Percentiles rank a stretch among this genome's conserved stretches.
These are phyloP conservation scores for Montipora foliosa DNA, from an alignment of 64 coral and sea anemone species.

Conservation along the genomic window DNA sequence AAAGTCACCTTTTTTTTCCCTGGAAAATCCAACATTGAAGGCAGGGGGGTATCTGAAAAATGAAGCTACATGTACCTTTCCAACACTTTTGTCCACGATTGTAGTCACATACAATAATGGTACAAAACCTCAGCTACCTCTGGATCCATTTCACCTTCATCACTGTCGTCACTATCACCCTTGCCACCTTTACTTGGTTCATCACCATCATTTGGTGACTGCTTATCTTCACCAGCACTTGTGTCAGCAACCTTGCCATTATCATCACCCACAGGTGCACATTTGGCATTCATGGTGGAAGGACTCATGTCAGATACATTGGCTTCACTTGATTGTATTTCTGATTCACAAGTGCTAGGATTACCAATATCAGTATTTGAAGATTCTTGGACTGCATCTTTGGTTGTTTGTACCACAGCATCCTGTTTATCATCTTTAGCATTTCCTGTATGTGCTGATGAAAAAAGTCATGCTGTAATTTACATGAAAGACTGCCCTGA, in stretches of 20 bases:
- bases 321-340: background rate
- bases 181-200: background rate
- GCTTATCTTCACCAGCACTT: background rate
- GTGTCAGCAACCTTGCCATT: background rate
- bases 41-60: too few species aligned
- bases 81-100: too few species aligned
- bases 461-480: too few species aligned
- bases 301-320: background rate
- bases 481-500: too few species aligned
- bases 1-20: too few species aligned
- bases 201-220: background rate
- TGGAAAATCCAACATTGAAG: too few species aligned
- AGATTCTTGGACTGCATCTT: background rate
- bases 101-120: too few species aligned
- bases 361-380: background rate
- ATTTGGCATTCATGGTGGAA: background rate
- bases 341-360: background rate
- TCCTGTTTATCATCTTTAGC: background rate
- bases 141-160: background rate
- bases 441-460: too few species aligned
- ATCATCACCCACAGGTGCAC: accelerated
- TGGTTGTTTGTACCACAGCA: background rate
- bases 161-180: background rate
- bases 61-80: too few species aligned
- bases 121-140: background rate